Evolutionary conservation across 2,113 vertebrate genomes (phyloP), one percentile per base, ranked within the genome.

Genomic region (Podarcis raffonei): DNA sequence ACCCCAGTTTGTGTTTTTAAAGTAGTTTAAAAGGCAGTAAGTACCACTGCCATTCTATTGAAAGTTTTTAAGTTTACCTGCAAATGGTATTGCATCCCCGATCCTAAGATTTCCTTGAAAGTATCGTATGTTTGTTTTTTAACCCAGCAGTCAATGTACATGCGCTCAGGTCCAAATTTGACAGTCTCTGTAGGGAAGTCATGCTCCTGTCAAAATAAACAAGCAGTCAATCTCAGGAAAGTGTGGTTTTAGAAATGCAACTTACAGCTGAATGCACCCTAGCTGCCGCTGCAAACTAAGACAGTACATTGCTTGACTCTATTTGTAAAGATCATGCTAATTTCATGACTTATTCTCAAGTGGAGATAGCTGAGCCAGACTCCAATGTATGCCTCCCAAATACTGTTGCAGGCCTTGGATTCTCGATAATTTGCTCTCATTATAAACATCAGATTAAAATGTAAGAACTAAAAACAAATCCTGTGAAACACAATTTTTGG

Each of bases 121-220:
- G 97, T 96, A 39, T 99, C 98, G 0, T 99, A 99, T 0, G 97
- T 99, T 87, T 98, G 98, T 90, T 99, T 99, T 90, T 97, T 98
- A 88, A 98, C 98, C 99, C 99, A 99, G 96, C 98, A 98, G 94
- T 99, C 98, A 84, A 99, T 99, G 90, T 98, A 97, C 98, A 99
- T 99, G 77, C 98, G 98, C 93, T 99, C 99, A 0, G 98, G 98
- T 86, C 98, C 98, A 92, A 99, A 99, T 85, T 98, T 98, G 77
- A 99, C 98, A 8, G 97, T 98, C 96, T 99, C 99, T 0, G 97
- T 95, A 90, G 98, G 98, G 90, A 99, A 99, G 84, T 98, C 97
- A 3, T 98, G 98, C 42, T 99, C 98, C 99, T 99, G 89, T 1
- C 0, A 86, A 84, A 48, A 53, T 68, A 87, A 1, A 12, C 32